These are phyloP conservation scores for Uropsilus gracilis DNA, from an alignment of 2,113 vertebrate genomes.

Conservation along the genomic window DNA sequence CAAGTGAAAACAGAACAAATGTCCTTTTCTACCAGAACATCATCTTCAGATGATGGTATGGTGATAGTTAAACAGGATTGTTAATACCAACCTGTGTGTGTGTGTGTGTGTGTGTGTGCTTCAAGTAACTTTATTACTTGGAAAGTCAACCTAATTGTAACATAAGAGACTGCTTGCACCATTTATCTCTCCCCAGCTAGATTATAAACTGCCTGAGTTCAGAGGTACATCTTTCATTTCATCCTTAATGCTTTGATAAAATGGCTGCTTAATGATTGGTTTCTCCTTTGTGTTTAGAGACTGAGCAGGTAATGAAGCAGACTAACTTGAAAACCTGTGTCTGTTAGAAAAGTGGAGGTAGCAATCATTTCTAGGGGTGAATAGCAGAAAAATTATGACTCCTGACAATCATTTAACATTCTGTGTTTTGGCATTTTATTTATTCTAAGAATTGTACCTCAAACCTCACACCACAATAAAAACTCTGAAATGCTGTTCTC, in stretches of 20 bases:
- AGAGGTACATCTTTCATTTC: neutral
- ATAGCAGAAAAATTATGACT: constrained; percentile 56
- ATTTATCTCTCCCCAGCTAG: neutral
- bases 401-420: constrained; percentile 54
- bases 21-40: neutral
- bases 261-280: neutral
- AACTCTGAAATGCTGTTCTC: constrained; percentile 66
- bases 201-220: neutral
- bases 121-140: neutral
- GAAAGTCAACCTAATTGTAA: neutral
- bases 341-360: constrained; percentile 50
- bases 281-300: constrained; percentile 40
- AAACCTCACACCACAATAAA: constrained; percentile 60
- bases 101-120: neutral
- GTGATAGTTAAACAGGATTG: neutral
- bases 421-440: constrained; percentile 68
- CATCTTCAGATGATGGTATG: neutral
- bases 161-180: neutral
- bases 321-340: too few species aligned
- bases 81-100: neutral
- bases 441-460: constrained; percentile 54
- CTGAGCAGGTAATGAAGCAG: constrained; percentile 65
- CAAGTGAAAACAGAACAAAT: constrained; percentile 20
- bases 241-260: constrained; percentile 2
- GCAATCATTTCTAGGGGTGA: constrained; percentile 69